These are phyloP conservation scores for Cosmia trapezina DNA, from an alignment of 2,888 invertebrate genomes.

Conservation along the genomic window DNA sequence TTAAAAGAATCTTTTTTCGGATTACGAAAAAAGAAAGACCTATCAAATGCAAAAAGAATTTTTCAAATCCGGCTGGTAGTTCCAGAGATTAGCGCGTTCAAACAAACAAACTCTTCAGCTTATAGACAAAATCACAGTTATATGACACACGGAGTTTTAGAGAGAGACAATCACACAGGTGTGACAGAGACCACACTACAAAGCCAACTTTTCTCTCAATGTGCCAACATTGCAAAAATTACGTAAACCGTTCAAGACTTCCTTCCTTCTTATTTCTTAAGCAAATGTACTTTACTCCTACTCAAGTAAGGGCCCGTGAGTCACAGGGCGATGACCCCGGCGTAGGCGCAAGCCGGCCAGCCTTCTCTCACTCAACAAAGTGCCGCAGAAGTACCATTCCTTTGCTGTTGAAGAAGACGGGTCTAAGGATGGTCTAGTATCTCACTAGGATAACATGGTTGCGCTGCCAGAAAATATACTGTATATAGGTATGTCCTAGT, in stretches of 20 bases:
- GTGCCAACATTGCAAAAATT: conserved; percentile 15
- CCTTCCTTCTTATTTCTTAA: conserved; percentile 46
- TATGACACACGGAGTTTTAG: background rate
- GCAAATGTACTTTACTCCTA: conserved; percentile 55
- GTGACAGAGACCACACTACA: background rate
- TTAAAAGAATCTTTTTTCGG: no score
- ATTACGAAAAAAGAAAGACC: no score
- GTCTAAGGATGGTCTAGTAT: no score
- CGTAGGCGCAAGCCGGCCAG: conserved; percentile 59
- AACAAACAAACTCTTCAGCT: no score
- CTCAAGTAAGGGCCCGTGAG: conserved; percentile 58
- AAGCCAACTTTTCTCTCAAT: background rate
- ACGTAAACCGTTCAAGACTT: conserved; percentile 34
- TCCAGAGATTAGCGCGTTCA: no score
- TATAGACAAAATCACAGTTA: background rate
- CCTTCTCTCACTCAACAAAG: conserved; percentile 21
- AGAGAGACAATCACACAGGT: background rate
- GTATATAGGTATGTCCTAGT: no score
- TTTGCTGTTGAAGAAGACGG: no score
- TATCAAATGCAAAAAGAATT: no score
- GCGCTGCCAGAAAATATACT: no score
- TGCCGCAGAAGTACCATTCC: conserved; percentile 32
- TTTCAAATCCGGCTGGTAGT: no score
- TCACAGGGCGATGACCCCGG: conserved; percentile 59
- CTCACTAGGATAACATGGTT: no score